These are phyloP conservation scores for Pammene fasciana DNA, from an alignment of 2,888 invertebrate genomes.

Conservation along the genomic window DNA sequence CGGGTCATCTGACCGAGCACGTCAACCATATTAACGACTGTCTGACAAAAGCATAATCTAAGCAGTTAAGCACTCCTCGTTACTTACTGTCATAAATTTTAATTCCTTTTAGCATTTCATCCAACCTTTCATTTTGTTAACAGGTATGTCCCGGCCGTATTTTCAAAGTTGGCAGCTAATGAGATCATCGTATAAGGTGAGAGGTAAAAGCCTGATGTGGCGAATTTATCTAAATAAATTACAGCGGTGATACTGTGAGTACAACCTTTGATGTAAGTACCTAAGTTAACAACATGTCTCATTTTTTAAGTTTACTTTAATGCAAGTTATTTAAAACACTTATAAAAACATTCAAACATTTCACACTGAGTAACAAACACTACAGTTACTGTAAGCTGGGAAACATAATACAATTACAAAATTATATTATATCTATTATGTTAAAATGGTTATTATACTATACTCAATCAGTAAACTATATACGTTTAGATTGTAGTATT, in stretches of 20 bases:
- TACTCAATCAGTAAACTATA: conserved; percentile 18
- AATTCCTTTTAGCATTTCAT: conserved; percentile 55
- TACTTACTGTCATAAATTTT: conserved; percentile 59
- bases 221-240: conserved; percentile 58
- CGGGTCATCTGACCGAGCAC: conserved; percentile 55
- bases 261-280: conserved; percentile 33
- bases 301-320: conserved; percentile 58
- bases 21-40: conserved; percentile 63
- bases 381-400: no score
- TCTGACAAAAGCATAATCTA: conserved; percentile 59
- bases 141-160: conserved; percentile 59
- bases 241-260: conserved; percentile 49
- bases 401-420: no score
- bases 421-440: no score
- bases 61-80: conserved; percentile 43
- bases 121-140: conserved; percentile 60
- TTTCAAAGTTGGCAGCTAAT: conserved; percentile 46
- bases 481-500: conserved; percentile 5
- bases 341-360: conserved; percentile 43
- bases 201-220: conserved; percentile 49
- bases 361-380: neutral
- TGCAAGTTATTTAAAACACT: conserved; percentile 50
- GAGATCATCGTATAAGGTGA: conserved; percentile 51
- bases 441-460: no score
- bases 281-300: conserved; percentile 47